These are phyloP conservation scores for Equus quagga DNA, from an alignment of 2,113 vertebrate species.

Conservation along the genomic window DNA sequence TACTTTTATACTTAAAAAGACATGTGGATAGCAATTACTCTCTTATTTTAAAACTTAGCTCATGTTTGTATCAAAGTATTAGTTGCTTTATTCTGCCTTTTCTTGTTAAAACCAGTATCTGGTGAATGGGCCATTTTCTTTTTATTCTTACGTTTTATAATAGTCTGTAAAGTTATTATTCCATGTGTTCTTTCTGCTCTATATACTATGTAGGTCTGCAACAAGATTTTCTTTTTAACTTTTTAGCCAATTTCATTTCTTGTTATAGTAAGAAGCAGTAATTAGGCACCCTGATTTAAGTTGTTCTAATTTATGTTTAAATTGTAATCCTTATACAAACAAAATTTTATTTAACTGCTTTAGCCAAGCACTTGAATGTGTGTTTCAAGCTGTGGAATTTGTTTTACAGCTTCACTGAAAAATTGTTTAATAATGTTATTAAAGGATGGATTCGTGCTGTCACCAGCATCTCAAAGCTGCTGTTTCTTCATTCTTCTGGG, in stretches of 20 bases:
- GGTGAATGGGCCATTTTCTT: not conserved
- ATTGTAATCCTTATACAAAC: not conserved
- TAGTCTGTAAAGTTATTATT: not conserved
- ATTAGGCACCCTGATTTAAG: not conserved
- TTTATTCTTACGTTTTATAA: not conserved
- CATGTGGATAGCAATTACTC: not conserved
- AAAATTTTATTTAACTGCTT: not conserved
- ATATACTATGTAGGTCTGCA: not conserved
- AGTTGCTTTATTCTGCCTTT: not conserved
- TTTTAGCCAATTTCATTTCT: not conserved
- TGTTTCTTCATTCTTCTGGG: not conserved
- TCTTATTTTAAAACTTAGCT: slow-evolving; percentile 11
- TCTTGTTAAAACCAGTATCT: not conserved
- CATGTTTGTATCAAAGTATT: not conserved
- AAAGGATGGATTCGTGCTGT: not conserved
- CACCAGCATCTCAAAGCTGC: not conserved
- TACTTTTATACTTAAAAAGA: not conserved
- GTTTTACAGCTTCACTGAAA: not conserved
- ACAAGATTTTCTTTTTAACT: slow-evolving; percentile 7
- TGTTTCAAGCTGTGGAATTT: not conserved
- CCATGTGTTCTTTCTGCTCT: not conserved
- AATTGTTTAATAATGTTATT: not conserved
- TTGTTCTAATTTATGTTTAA: not conserved
- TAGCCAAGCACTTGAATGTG: not conserved
- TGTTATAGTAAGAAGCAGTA: not conserved